phyloP scores from a whole-genome alignment of 2,888 invertebrate species.

The Drosophila lutescens region DNA sequence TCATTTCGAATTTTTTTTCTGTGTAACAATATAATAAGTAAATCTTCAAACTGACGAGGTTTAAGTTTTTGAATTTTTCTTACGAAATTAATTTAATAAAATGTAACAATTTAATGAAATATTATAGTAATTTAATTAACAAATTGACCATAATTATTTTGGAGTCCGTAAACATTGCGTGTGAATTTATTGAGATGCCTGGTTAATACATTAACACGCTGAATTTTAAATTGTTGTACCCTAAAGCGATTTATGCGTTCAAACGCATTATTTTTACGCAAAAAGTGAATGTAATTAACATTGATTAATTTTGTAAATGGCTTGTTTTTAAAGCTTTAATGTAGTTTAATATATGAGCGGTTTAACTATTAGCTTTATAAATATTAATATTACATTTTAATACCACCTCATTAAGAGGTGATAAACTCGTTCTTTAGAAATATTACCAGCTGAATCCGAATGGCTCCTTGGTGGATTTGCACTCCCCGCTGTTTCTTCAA shows the following conservation, averaged over 20 bases:
- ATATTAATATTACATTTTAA: not conserved
- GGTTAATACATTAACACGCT: slow-evolving; percentile 1
- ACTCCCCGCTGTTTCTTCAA: not conserved
- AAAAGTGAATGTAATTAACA: slow-evolving; percentile 11
- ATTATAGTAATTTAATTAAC: not conserved
- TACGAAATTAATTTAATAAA: no score
- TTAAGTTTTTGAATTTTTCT: no score
- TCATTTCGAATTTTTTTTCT: no score
- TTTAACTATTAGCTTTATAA: not conserved
- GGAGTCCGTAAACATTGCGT: not conserved
- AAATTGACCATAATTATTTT: not conserved
- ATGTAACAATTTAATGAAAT: not conserved
- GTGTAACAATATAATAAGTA: no score
- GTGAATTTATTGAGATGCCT: slow-evolving; percentile 16
- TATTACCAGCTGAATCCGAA: not conserved
- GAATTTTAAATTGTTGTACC: slow-evolving; percentile 4
- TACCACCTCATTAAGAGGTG: slow-evolving; percentile 5
- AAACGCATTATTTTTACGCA: not conserved
- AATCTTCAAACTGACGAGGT: no score
- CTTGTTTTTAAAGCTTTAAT: not conserved
- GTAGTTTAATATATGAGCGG: not conserved
- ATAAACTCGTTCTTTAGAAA: not conserved
- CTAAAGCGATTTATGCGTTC: slow-evolving; percentile 11
- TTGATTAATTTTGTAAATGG: slow-evolving; percentile 10
- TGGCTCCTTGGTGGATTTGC: not conserved